phyloP scores from a whole-genome alignment of 2,888 invertebrate species.

The Caenorhabditis becei region DNA sequence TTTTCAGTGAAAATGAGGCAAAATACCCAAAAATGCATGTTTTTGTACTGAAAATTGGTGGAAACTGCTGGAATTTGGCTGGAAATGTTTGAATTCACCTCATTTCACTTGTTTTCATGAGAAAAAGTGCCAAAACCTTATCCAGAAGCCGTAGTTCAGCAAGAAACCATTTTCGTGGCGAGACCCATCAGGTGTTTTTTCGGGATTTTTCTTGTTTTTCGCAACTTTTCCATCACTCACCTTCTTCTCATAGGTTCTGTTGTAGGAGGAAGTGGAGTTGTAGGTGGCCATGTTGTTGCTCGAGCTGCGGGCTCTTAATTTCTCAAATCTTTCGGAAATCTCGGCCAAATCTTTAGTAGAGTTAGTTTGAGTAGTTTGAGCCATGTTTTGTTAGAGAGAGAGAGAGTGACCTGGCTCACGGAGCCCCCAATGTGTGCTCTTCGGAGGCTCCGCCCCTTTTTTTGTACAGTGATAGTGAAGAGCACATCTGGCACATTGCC shows the following conservation, averaged over 20 bases:
- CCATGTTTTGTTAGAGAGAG: background rate
- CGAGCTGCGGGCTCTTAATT: slow-evolving; percentile 54
- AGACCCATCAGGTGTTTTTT: slow-evolving; percentile 1
- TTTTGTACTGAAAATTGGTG: no score
- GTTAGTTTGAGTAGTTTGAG: background rate
- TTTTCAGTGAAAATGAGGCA: no score
- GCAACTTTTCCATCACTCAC: slow-evolving; percentile 56
- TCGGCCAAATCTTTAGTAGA: slow-evolving; percentile 48
- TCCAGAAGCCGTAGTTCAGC: no score
- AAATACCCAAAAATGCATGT: no score
- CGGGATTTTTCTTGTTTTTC: background rate
- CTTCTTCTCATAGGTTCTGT: slow-evolving; percentile 80
- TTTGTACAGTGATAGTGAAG: slow-evolving; percentile 12
- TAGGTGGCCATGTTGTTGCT: slow-evolving; percentile 72
- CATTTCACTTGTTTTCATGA: no score
- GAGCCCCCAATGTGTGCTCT: background rate
- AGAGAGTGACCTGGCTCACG: background rate
- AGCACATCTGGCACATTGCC: slow-evolving; percentile 20
- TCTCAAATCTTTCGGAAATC: slow-evolving; percentile 59
- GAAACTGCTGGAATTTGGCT: no score
- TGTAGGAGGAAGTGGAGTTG: slow-evolving; percentile 78
- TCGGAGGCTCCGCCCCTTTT: slow-evolving; percentile 12
- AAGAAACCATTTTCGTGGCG: background rate
- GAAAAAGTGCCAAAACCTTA: no score
- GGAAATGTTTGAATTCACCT: no score